These are phyloP conservation scores for Rhamnusium bicolor DNA, from an alignment of 2,888 invertebrate genomes.

Conservation along the genomic window DNA sequence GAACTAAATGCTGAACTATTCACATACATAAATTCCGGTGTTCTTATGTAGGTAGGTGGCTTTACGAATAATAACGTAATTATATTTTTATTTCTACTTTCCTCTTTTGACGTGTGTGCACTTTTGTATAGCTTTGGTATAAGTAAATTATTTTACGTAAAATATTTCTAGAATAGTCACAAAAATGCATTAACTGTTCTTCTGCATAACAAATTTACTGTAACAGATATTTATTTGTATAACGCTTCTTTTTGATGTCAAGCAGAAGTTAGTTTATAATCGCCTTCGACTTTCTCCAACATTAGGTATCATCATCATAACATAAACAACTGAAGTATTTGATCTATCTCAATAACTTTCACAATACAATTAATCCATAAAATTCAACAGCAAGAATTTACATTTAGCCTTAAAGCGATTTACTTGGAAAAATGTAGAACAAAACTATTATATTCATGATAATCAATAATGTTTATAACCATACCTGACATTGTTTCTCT, in stretches of 20 bases:
- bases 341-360: constrained; percentile 15
- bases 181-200: background rate
- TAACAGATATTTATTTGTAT: background rate
- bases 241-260: constrained; percentile 1
- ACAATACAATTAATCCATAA: constrained; percentile 2
- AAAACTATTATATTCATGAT: background rate
- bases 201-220: background rate
- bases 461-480: background rate
- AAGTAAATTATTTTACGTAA: too few relatives aligned
- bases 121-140: too few relatives aligned
- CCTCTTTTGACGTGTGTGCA: too few relatives aligned
- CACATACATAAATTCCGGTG: too few relatives aligned
- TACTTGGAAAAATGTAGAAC: background rate
- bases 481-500: too few relatives aligned
- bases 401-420: constrained; percentile 3
- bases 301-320: constrained; percentile 24
- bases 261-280: background rate
- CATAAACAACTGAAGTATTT: constrained; percentile 10
- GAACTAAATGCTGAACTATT: too few relatives aligned
- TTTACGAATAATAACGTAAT: too few relatives aligned
- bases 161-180: too few relatives aligned
- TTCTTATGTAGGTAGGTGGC: too few relatives aligned
- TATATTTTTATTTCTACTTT: too few relatives aligned
- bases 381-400: background rate
- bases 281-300: constrained; percentile 20